Conservation (phyloP, 1,140 invertebrate species). For the Nymphalis io region DNA sequence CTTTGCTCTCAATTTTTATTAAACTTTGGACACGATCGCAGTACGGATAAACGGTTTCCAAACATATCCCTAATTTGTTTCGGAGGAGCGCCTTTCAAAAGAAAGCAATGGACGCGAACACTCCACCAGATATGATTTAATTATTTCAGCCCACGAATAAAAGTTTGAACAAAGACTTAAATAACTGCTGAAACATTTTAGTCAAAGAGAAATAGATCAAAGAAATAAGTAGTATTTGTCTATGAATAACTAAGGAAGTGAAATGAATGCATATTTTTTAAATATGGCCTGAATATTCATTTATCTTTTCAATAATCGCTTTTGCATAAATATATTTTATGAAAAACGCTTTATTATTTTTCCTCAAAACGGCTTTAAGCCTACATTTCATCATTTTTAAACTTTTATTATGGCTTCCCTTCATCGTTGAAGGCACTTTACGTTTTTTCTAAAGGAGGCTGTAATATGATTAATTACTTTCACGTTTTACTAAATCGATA, state of each 20-base stretch:
- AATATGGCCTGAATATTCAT: conserved; percentile 9
- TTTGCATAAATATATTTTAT: conserved; percentile 18
- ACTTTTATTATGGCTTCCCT: conserved; percentile 33
- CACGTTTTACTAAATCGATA: conserved; percentile 60
- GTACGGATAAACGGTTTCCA: neutral
- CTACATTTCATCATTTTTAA: conserved; percentile 31
- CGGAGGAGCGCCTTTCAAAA: neutral
- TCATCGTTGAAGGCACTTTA: conserved; percentile 35
- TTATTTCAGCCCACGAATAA: conserved; percentile 25
- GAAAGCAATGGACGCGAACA: conserved; percentile 10
- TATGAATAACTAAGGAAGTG: neutral
- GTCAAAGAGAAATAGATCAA: conserved; percentile 30
- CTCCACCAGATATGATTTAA: conserved; percentile 22
- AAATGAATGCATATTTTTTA: neutral
- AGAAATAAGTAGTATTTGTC: conserved; percentile 15
- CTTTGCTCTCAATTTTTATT: too few species aligned
- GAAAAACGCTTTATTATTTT: conserved; percentile 22
- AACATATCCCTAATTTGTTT: conserved; percentile 9
- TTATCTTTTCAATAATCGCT: conserved; percentile 22
- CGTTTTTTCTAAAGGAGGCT: conserved; percentile 38
- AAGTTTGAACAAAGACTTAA: conserved; percentile 29
- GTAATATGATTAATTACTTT: conserved; percentile 65
- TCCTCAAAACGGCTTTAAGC: conserved; percentile 29
- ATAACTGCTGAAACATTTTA: conserved; percentile 19
- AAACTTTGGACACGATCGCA: neutral